These are phyloP conservation scores for Vimba vimba DNA, from an alignment of 2,113 vertebrate species.

Conservation along the genomic window DNA sequence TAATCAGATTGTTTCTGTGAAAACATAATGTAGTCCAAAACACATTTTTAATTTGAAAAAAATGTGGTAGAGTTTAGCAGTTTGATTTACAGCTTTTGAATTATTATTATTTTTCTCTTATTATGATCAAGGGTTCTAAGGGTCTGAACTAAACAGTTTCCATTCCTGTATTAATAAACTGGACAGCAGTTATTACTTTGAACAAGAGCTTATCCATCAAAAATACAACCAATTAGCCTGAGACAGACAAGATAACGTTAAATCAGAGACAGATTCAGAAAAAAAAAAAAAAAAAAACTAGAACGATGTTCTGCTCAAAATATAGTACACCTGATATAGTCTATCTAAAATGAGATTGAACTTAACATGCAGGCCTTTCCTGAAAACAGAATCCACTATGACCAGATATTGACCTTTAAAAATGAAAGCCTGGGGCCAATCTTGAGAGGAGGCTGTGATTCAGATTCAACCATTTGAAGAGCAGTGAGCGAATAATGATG, in stretches of 20 bases:
- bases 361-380: conserved; percentile 8
- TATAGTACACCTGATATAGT: conserved; percentile 24
- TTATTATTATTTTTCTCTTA: neutral
- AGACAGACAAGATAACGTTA: neutral
- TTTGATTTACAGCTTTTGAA: neutral
- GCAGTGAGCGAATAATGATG: conserved; percentile 44
- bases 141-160: neutral
- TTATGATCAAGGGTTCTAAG: neutral
- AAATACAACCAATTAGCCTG: neutral
- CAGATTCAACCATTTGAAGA: conserved; percentile 47
- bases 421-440: conserved; percentile 52
- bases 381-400: conserved; percentile 34
- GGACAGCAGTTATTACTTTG: conserved; percentile 2
- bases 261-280: neutral
- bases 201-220: neutral
- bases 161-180: conserved; percentile 2
- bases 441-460: conserved; percentile 27
- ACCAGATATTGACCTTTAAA: conserved; percentile 55
- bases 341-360: conserved; percentile 40
- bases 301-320: neutral
- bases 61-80: neutral
- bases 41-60: neutral
- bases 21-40: neutral
- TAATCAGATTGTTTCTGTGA: neutral
- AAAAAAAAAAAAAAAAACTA: neutral